phyloP scores from a whole-genome alignment of 2,113 vertebrate genomes.

The Lophura nycthemera region DNA sequence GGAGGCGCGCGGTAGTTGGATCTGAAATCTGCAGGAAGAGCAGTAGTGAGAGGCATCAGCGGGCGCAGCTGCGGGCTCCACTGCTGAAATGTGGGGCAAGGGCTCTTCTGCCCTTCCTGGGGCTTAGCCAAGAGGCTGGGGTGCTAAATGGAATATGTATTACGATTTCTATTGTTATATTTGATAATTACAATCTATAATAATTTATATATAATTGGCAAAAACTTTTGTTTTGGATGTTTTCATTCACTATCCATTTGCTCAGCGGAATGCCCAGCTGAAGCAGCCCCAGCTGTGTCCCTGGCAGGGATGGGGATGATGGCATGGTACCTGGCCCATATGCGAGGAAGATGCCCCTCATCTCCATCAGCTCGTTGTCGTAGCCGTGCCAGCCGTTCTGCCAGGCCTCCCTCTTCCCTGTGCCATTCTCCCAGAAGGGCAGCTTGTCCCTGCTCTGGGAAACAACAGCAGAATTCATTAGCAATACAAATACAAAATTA shows the following conservation, averaged over 20 bases:
- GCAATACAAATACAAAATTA: background rate
- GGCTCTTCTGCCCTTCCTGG: background rate
- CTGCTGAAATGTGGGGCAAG: background rate
- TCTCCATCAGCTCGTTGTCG: conserved; percentile 92
- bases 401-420: conserved; percentile 81
- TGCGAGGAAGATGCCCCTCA: conserved; percentile 93
- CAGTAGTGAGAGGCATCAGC: background rate
- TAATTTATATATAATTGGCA: background rate
- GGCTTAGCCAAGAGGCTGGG: background rate
- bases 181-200: background rate
- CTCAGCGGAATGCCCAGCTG: background rate
- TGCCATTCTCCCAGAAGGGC: conserved; percentile 91
- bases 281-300: background rate
- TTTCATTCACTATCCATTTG: background rate
- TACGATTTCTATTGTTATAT: background rate
- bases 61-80: fast-evolving
- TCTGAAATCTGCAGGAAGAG: conserved; percentile 87
- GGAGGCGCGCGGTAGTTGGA: conserved; percentile 83
- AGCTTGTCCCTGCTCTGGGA: conserved; percentile 85
- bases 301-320: background rate
- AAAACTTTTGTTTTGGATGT: background rate
- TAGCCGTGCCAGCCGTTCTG: conserved; percentile 96
- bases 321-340: conserved; percentile 87
- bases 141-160: background rate
- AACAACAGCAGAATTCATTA: background rate